These are phyloP conservation scores for Bombylius discolor DNA, from an alignment of 2,888 invertebrate species.

Conservation along the genomic window DNA sequence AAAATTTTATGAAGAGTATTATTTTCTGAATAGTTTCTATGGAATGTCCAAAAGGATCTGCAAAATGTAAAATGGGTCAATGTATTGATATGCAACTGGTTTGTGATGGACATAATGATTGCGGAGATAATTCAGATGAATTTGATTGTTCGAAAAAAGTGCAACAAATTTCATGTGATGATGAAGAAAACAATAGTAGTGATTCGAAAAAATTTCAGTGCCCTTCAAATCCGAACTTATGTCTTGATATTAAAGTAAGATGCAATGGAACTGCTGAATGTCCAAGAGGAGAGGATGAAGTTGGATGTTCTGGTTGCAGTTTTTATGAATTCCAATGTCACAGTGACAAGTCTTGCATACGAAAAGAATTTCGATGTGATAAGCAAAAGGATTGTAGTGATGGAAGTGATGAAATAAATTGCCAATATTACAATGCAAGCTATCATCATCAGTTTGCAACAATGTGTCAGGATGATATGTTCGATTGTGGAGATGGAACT, in stretches of 20 bases:
- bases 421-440: constrained; percentile 22
- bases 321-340: constrained; percentile 52
- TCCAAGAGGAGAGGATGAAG: constrained; percentile 59
- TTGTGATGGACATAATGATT: constrained; percentile 47
- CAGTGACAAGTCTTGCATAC: constrained; percentile 47
- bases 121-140: constrained; percentile 46
- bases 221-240: constrained; percentile 23
- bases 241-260: constrained; percentile 32
- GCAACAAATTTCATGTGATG: constrained; percentile 32
- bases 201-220: constrained; percentile 27
- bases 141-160: constrained; percentile 29
- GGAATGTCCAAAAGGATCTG: constrained; percentile 26
- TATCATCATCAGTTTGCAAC: constrained; percentile 9
- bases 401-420: constrained; percentile 57
- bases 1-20: background rate
- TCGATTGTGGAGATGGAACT: constrained; percentile 45
- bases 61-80: constrained; percentile 38
- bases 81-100: constrained; percentile 42
- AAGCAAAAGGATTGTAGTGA: constrained; percentile 54
- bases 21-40: constrained; percentile 15
- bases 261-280: constrained; percentile 57
- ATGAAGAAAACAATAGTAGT: constrained; percentile 15
- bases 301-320: constrained; percentile 44
- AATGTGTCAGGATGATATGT: constrained; percentile 33
- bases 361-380: constrained; percentile 45